Evolutionary conservation across 1,140 invertebrate genomes (phyloP).

Genomic region (Megathymus violae): DNA sequence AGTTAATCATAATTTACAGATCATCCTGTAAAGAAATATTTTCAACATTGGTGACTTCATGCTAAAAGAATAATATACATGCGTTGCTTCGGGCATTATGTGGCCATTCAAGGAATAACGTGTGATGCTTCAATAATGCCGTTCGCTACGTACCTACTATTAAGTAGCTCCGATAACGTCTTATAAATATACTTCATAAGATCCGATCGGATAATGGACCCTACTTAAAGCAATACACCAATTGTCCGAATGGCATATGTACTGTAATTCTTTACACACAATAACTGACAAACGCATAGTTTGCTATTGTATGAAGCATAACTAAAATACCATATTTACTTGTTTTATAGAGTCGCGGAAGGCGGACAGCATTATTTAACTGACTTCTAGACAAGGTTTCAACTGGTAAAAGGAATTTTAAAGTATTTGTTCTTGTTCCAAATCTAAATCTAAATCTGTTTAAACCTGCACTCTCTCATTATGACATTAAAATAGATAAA

Average conservation of each 20-base stretch:
- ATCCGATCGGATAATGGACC: conserved; percentile 19
- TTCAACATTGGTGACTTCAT: conserved; percentile 65
- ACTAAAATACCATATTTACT: conserved; percentile 4
- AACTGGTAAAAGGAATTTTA: no score
- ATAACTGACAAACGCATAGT: conserved; percentile 19
- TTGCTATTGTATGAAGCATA: neutral
- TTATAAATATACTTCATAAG: conserved; percentile 21
- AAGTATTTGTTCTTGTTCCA: no score
- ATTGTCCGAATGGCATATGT: conserved; percentile 13
- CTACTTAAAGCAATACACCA: no score
- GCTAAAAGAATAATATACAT: conserved; percentile 61
- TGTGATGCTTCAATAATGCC: conserved; percentile 26
- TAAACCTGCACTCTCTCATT: no score
- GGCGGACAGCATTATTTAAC: no score
- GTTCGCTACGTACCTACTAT: conserved; percentile 3
- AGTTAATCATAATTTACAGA: conserved; percentile 6
- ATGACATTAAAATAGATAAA: no score
- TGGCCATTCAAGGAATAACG: conserved; percentile 49
- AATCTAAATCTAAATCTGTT: no score
- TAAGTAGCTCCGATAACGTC: conserved; percentile 19
- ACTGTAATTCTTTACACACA: conserved; percentile 22
- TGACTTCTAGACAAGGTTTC: no score
- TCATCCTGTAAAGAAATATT: conserved; percentile 57
- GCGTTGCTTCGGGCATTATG: conserved; percentile 26
- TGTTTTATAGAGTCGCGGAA: no score